Evolutionary conservation across 2,113 vertebrate genomes (phyloP).

Genomic region (Thryonomys swinderianus): DNA sequence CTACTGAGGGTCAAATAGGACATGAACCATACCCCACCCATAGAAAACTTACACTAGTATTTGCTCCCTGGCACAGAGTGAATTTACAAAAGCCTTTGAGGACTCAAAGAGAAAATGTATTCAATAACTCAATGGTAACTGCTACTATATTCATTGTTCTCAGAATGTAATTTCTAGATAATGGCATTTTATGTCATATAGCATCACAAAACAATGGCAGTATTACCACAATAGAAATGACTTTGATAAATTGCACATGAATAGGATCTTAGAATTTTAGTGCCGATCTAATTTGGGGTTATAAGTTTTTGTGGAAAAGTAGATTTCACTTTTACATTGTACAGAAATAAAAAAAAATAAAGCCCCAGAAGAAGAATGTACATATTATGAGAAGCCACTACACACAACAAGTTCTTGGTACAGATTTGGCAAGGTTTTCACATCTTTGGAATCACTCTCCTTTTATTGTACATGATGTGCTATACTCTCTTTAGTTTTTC

Average conservation of each 20-base stretch:
- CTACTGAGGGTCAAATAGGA: not conserved
- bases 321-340: slow-evolving; percentile 38
- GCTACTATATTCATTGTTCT: slow-evolving; percentile 56
- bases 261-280: slow-evolving; percentile 65
- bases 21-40: slow-evolving; percentile 3
- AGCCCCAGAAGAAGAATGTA: not conserved
- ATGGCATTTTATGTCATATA: slow-evolving; percentile 66
- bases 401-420: not conserved
- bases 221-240: slow-evolving; percentile 62
- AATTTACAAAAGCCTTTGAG: slow-evolving; percentile 66
- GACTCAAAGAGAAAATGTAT: slow-evolving; percentile 67
- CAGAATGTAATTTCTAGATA: slow-evolving; percentile 67
- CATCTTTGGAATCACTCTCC: not conserved
- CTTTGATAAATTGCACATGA: slow-evolving; percentile 60
- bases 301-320: slow-evolving; percentile 40
- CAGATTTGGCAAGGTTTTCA: not conserved
- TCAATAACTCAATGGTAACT: slow-evolving; percentile 70
- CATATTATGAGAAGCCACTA: not conserved
- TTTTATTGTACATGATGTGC: slow-evolving; percentile 45
- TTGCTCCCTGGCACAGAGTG: slow-evolving; percentile 56
- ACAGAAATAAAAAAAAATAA: not conserved
- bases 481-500: slow-evolving; percentile 65
- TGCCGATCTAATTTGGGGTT: slow-evolving; percentile 56
- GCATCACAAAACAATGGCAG: slow-evolving; percentile 73
- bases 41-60: slow-evolving; percentile 45